Evolutionary conservation across 2,113 vertebrate species (phyloP).

Genomic region (Pyrgilauda ruficollis): DNA sequence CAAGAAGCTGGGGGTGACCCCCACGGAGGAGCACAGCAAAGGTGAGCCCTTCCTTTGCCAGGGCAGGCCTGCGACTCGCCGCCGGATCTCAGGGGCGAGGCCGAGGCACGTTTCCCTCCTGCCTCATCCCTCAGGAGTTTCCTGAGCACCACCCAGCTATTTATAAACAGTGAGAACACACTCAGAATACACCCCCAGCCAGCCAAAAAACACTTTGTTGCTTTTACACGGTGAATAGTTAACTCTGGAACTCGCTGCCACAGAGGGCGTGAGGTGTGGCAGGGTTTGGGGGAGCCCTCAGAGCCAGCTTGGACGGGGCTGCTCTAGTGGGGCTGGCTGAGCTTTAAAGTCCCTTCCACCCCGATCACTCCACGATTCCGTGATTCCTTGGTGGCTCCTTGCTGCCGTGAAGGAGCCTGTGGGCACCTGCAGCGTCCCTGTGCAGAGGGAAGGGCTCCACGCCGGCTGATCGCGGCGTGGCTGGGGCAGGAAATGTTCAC

Average conservation of each 20-base stretch:
- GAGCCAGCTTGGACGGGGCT: background rate
- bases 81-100: background rate
- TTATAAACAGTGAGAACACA: background rate
- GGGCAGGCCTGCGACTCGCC: background rate
- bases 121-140: conserved; percentile 3
- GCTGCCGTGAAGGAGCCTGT: background rate
- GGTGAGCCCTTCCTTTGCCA: conserved; percentile 60
- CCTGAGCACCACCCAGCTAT: conserved; percentile 55
- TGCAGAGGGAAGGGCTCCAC: background rate
- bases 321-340: background rate
- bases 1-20: conserved; percentile 81
- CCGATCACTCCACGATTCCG: fast-evolving
- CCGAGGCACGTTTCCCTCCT: conserved; percentile 21
- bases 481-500: background rate
- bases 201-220: background rate
- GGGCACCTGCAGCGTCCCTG: background rate
- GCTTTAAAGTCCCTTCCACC: background rate
- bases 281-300: background rate
- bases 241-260: background rate
- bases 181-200: background rate
- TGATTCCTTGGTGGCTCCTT: background rate
- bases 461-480: background rate
- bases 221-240: background rate
- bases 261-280: background rate
- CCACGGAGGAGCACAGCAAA: conserved; percentile 78